Evolutionary conservation across 2,113 vertebrate species (phyloP).

Genomic region (Aldabrachelys gigantea): DNA sequence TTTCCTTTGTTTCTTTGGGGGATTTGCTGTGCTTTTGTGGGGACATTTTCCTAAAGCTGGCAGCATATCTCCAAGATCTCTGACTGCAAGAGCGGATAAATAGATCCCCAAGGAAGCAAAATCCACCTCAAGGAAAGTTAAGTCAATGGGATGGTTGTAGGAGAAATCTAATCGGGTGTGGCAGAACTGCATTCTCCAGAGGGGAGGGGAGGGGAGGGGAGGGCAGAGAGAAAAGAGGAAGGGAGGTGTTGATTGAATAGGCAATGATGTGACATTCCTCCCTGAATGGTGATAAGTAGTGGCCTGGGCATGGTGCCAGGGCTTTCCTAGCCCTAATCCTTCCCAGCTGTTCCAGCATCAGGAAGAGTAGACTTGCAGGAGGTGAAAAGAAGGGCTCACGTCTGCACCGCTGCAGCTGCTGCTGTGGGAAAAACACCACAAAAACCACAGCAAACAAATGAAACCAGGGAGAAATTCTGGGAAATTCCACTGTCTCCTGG

Average conservation of each 20-base stretch:
- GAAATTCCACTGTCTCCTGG: background rate
- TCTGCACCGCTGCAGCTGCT: background rate
- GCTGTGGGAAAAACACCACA: fast-evolving
- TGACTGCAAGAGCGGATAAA: background rate
- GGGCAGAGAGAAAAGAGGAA: background rate
- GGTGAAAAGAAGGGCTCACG: background rate
- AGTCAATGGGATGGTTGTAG: background rate
- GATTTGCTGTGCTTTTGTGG: background rate
- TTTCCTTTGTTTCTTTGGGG: background rate
- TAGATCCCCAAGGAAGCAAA: background rate
- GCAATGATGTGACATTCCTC: background rate
- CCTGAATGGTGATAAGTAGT: background rate
- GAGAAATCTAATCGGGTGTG: background rate
- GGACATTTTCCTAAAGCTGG: background rate
- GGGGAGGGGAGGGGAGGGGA: background rate
- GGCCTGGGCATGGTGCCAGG: background rate
- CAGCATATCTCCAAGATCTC: background rate
- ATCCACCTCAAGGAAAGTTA: background rate
- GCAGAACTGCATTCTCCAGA: background rate
- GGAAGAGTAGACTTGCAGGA: background rate
- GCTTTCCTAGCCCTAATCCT: background rate
- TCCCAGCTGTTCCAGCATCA: background rate
- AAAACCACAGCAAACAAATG: background rate
- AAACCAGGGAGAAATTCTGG: background rate
- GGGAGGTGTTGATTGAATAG: background rate